Evolutionary conservation across 2,113 vertebrate species (phyloP), one percentile per base, ranked within the genome.

Genomic region (Tyrannus savana): DNA sequence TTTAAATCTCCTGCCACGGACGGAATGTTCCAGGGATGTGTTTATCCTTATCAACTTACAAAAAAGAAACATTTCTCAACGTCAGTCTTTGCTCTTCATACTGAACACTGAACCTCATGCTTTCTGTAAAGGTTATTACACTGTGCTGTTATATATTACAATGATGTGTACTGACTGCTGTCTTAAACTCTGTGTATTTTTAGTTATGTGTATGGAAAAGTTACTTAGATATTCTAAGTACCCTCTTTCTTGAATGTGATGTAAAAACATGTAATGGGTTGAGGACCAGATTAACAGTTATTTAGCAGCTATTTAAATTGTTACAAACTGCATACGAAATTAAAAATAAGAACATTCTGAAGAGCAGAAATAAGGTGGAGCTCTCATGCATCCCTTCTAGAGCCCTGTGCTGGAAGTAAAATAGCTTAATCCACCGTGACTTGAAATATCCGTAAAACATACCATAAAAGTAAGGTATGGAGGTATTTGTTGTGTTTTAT

Each of bases 401-500:
- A 89, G 30, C 53, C 30, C 49, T n/a, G 1, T 62, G 50, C 37
- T 76, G 62, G 19, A 88, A 62, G 12, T 79, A 42, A 85, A 94
- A 89, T 46, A 60, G 27, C 67, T 91, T 89, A 89, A 93, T 69
- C 53, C n/a, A 28, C 49, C 13, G 41, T 76, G 77, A 35, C 33
- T 76, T 91, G 89, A 94, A 91, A 82, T 79, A 76, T 73, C 84
- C 3, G 3, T 93, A 74, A 90, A 91, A 78, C 68, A 49, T 24
- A 30, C 52, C 87, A 87, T 91, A 91, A 75, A 89, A 82, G 41
- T 71, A 92, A 95, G 53, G 69, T 73, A 73, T 37, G 58, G 85
- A 77, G 55, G 50, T 88, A 66, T 94, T 92, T 78, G 59, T 75
- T 87, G 64, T 88, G 73, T 59, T 92, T 90, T 76, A 87, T 89